Base-by-base conservation (phyloP, 35 echinoderm and acorn worm genomes). In the Lytechinus variegatus region DNA sequence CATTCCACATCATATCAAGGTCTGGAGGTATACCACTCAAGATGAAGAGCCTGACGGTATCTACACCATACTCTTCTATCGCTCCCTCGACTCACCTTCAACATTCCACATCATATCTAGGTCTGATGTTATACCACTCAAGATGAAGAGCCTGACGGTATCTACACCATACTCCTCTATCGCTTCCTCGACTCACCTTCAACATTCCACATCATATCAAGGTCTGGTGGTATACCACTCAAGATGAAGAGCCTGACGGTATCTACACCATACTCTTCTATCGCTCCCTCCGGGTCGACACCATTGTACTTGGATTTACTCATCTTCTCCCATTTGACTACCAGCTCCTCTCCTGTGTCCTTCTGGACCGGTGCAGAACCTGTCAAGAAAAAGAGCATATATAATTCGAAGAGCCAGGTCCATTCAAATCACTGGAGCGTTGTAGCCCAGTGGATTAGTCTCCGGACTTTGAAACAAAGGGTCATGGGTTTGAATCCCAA, bases 271-370 rank as follows among this genome's bases (percentile, higher is more conserved):
- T 96, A 98, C 86, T 97, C 61, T 9, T 91, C 95, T 11, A 98
- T 87, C 10, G 95, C 89, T 0, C 97, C 96, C 55, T 98, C 97
- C 8, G 98, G 98, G 53, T 99, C 97, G 6, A 99, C 97, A 10
- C 98, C 98, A 94, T 99, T 99, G 29, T 99, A 94, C 86, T 99
- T 99, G 58, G 98, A 99, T 91, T 99, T 99, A 52, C 98, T 99
- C 98, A 99, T 99, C 95, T 99, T 99, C 55, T 99, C 98, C 96
- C 95, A 99, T 87, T 99, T 97, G 4, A 97, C 94, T 14, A 91
- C 91, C 94, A 98, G 66, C 56, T 97, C 95, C 27, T 97, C 97
- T 21, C 96, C 97, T 51, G 94, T 96, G 27, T 53, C 95, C 92
- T 97, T 96, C 24, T 94, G 52, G 27, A 97, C 92, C 56, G 98